Conservation (phyloP, 1,140 invertebrate genomes). For the Orussus abietinus region DNA sequence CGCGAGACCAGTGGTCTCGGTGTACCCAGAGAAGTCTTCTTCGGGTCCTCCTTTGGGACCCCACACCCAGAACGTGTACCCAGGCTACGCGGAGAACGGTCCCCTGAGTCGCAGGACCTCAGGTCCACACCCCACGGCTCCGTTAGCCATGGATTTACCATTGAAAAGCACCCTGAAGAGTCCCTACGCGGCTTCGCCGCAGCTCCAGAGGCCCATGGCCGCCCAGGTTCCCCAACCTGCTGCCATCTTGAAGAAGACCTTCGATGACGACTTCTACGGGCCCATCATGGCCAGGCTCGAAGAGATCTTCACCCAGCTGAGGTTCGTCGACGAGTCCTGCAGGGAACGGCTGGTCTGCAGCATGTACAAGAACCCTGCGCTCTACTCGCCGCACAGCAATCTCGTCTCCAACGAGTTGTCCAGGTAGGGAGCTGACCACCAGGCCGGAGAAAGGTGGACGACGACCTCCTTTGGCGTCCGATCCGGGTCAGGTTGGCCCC, state of each 20-base stretch:
- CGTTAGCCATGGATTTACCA: no score
- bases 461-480: no score
- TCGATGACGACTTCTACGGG: slow-evolving; percentile 73
- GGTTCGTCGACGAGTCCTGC: slow-evolving; percentile 65
- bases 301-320: slow-evolving; percentile 65
- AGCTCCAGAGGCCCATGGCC: no score
- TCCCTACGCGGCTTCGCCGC: slow-evolving; percentile 17
- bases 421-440: slow-evolving; percentile 67
- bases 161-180: no score
- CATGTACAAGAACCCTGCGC: slow-evolving; percentile 74
- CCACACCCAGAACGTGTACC: no score
- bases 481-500: no score
- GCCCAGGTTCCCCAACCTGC: slow-evolving; percentile 13
- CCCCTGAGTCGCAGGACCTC: neutral
- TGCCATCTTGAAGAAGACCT: slow-evolving; percentile 14
- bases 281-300: slow-evolving; percentile 71
- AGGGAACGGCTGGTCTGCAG: slow-evolving; percentile 73
- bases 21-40: no score
- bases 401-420: slow-evolving; percentile 77
- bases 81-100: no score
- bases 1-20: slow-evolving; percentile 10
- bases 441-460: slow-evolving; percentile 1
- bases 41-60: no score
- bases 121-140: no score
- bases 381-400: slow-evolving; percentile 78